Evolutionary conservation across 2,797 vertebrate species (phyloP).

Genomic region (Artibeus lituratus): DNA sequence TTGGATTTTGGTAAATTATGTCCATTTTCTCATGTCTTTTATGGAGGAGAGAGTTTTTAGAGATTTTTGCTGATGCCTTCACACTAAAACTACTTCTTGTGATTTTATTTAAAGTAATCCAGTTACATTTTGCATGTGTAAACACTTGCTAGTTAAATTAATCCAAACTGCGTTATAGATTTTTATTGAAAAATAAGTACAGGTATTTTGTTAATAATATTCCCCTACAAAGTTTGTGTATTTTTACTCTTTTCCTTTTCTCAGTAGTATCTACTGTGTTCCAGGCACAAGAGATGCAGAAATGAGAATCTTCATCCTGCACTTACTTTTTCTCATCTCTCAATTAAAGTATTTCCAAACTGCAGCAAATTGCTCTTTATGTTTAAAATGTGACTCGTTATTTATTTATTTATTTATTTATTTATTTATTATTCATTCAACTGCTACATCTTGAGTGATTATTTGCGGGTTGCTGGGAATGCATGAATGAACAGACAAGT

Average conservation of each 20-base stretch:
- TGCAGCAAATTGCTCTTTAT: not conserved
- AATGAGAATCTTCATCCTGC: not conserved
- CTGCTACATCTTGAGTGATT: not conserved
- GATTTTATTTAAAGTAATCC: not conserved
- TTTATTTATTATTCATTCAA: slow-evolving; percentile 15
- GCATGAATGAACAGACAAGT: not conserved
- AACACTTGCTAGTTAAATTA: not conserved
- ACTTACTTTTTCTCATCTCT: not conserved
- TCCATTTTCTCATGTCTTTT: slow-evolving; percentile 21
- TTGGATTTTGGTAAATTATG: not conserved
- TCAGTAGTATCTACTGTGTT: not conserved
- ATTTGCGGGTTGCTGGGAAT: not conserved
- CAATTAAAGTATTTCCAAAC: not conserved
- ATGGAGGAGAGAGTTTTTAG: not conserved
- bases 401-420: not conserved
- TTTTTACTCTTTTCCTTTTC: not conserved
- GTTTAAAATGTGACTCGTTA: not conserved
- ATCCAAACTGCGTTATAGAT: not conserved
- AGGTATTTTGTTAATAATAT: not conserved
- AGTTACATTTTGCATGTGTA: slow-evolving; percentile 24
- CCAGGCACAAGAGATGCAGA: not conserved
- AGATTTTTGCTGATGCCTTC: not conserved
- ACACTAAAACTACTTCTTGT: not conserved
- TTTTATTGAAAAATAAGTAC: not conserved
- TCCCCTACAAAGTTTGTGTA: not conserved